Evolutionary conservation across 2,888 invertebrate genomes (phyloP).

Genomic region (Sthenelais limicola): DNA sequence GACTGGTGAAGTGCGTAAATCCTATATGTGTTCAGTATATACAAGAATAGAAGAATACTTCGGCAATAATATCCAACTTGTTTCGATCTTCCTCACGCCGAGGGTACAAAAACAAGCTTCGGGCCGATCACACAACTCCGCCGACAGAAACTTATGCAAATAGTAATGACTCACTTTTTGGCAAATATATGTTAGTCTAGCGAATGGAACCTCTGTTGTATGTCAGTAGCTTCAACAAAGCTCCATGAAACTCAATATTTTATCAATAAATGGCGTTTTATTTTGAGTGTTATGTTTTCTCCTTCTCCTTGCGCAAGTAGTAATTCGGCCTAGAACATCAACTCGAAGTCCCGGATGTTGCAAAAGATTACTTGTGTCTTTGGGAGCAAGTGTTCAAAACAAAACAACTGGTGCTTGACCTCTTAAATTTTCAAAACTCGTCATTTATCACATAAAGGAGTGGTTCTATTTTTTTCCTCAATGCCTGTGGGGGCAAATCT

Average conservation of each 20-base stretch:
- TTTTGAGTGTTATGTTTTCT: slow-evolving; percentile 24
- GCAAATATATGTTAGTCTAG: slow-evolving; percentile 1
- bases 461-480: not conserved
- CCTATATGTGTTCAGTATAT: slow-evolving; percentile 36
- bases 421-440: not conserved
- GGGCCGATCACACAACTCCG: slow-evolving; percentile 41
- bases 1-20: slow-evolving; percentile 22
- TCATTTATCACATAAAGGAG: not conserved
- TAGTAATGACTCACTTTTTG: not conserved
- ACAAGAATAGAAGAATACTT: slow-evolving; percentile 33
- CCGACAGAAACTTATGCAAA: slow-evolving; percentile 39
- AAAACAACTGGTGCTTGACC: not conserved
- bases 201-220: no score
- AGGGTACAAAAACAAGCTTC: slow-evolving; percentile 44
- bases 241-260: no score
- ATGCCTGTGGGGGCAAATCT: not conserved
- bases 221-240: no score
- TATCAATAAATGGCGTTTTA: no score
- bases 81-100: slow-evolving; percentile 36
- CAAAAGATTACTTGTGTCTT: slow-evolving; percentile 36
- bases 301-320: slow-evolving; percentile 1
- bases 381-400: slow-evolving; percentile 20
- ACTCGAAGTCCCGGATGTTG: slow-evolving; percentile 34
- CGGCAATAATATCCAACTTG: slow-evolving; percentile 39
- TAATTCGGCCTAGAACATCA: slow-evolving; percentile 26